These are phyloP conservation scores for Spodoptera frugiperda DNA, from an alignment of 1,140 invertebrate genomes.

Conservation along the genomic window DNA sequence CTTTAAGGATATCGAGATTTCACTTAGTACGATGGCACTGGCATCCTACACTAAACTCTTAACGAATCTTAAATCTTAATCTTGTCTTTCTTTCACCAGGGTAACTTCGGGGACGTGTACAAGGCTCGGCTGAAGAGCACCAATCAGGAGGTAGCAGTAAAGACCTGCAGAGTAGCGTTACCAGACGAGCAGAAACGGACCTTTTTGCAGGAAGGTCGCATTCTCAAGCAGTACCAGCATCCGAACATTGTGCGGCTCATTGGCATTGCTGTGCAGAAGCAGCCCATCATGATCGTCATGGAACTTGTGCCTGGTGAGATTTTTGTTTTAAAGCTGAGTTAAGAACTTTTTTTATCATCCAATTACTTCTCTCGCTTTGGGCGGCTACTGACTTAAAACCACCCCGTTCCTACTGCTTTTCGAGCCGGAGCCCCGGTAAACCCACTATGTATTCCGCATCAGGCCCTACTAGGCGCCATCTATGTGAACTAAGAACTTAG, in stretches of 20 bases:
- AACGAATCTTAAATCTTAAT: constrained; percentile 6
- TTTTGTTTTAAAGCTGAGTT: background rate
- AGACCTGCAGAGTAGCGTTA: constrained; percentile 97
- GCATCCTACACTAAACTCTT: too few relatives aligned
- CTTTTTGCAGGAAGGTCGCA: constrained; percentile 97
- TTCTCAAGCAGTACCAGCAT: constrained; percentile 98
- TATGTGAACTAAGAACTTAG: too few relatives aligned
- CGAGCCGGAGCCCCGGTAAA: too few relatives aligned
- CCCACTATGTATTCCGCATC: too few relatives aligned
- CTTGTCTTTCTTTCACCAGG: constrained; percentile 86
- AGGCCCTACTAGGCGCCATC: too few relatives aligned
- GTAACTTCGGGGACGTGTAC: constrained; percentile 99
- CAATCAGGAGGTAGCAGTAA: constrained; percentile 96
- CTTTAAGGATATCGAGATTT: too few relatives aligned
- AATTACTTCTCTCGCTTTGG: too few relatives aligned
- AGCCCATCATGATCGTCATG: constrained; percentile 99
- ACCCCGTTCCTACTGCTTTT: too few relatives aligned
- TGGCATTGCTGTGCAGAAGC: constrained; percentile 98
- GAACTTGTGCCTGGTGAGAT: constrained; percentile 95
- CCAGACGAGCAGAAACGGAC: constrained; percentile 98
- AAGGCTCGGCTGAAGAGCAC: constrained; percentile 94
- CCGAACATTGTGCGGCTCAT: constrained; percentile 98
- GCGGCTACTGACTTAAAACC: too few relatives aligned
- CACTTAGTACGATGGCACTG: too few relatives aligned
- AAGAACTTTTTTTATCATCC: too few relatives aligned